Evolutionary conservation across 2,113 vertebrate species (phyloP).

Genomic region (Benitochromis conjunctus): DNA sequence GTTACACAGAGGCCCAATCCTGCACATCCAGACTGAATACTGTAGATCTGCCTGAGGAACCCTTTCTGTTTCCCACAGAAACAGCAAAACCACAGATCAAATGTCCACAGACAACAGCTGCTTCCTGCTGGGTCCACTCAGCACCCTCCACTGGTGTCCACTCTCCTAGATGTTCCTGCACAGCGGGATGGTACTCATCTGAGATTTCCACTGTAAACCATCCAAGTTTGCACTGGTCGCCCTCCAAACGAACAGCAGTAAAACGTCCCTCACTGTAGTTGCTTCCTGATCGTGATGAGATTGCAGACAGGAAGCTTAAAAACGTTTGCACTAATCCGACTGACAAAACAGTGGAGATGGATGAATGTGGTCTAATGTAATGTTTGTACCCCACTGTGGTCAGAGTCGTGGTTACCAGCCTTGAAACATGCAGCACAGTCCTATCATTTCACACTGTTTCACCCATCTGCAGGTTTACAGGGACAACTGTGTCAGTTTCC

Average conservation of each 20-base stretch:
- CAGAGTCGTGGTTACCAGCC: rapidly evolving
- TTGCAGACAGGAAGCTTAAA: neutral
- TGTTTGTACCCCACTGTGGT: neutral
- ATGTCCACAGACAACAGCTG: neutral
- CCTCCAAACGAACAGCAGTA: neutral
- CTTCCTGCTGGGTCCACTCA: neutral
- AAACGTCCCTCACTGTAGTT: neutral
- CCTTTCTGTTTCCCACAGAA: neutral
- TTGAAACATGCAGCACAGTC: neutral
- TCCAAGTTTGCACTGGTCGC: too few relatives aligned
- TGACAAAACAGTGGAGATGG: rapidly evolving
- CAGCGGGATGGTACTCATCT: neutral
- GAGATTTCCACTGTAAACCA: too few relatives aligned
- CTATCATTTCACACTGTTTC: neutral
- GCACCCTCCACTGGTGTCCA: neutral
- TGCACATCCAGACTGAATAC: neutral
- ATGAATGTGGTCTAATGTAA: neutral
- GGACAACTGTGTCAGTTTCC: neutral
- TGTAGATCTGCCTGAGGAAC: neutral
- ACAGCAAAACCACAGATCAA: rapidly evolving
- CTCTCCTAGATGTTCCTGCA: neutral
- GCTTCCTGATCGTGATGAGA: neutral
- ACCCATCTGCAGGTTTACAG: neutral
- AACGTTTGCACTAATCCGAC: rapidly evolving
- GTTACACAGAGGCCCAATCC: neutral